These are phyloP conservation scores for Molossus alvarezi DNA, from an alignment of 2,797 vertebrate genomes.

Conservation along the genomic window DNA sequence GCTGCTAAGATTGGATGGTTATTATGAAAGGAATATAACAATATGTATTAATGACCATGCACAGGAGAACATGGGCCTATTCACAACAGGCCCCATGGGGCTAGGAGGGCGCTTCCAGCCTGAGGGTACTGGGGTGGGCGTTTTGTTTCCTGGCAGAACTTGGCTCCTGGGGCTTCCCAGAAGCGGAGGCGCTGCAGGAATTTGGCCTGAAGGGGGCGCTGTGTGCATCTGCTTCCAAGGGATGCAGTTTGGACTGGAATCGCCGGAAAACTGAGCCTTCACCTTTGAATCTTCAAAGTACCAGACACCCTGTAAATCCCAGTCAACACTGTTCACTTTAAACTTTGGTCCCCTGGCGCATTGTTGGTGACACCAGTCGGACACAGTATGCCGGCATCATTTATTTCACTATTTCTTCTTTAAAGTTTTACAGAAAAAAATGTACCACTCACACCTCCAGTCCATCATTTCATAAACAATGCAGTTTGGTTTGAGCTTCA, in stretches of 20 bases:
- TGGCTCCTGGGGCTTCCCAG: not conserved
- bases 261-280: not conserved
- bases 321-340: not conserved
- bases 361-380: rapidly evolving
- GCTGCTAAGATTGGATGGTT: slow-evolving; percentile 75
- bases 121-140: not conserved
- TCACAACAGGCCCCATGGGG: not conserved
- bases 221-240: not conserved
- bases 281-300: not conserved
- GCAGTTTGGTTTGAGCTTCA: not conserved
- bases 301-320: not conserved
- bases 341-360: not conserved
- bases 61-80: not conserved
- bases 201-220: not conserved
- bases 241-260: rapidly evolving
- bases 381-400: rapidly evolving
- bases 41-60: slow-evolving; percentile 60
- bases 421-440: not conserved
- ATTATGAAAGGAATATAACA: slow-evolving; percentile 70
- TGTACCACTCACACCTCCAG: not conserved
- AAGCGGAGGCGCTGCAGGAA: not conserved
- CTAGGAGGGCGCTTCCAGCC: not conserved
- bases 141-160: slow-evolving; percentile 34
- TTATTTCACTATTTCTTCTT: not conserved
- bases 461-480: not conserved